Evolutionary conservation across 1,140 invertebrate species (phyloP), one percentile per base, ranked within the genome.

Genomic region (Tetramorium alpestre): DNA sequence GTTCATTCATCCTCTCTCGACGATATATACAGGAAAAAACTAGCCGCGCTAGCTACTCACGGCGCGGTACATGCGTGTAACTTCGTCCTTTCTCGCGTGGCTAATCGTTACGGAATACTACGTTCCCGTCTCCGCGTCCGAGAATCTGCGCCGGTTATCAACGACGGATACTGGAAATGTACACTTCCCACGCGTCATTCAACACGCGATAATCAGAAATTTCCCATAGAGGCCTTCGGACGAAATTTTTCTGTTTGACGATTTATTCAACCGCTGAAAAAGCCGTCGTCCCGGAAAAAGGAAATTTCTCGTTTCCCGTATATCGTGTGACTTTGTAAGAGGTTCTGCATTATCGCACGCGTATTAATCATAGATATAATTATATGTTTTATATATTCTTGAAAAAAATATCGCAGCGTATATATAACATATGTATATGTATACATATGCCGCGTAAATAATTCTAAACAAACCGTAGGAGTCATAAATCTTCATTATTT

Each of bases 1-100:
- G 94, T 95, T 95, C 94, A 95, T 95, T 95, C 95, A 95, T 95
- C 94, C 93, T 94, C 93, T 67, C 94, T 93, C 92, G 73, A 84
- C 87, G 92, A 94, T 93, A 54, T 28, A 93, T 84, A 93, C 51
- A 87, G 56, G 92, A 94, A 95, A 60, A 95, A 95, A 94, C 94
- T 94, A 94, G 94, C 93, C 92, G 87, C 90, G 90, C 94, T 88
- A 90, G 65, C 73, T 44, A 80, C 75, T 67, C 76, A 44, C 44
- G 44, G 54, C 38, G 47, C 47, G 56, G 22, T 76, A 76, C 54
- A 51, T 13, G 69, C 72, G 78, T 87, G 75, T 60, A 84, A 80
- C 88, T 67, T 80, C 78, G 76, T 60, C 85, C 77, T 78, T 85
- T 60, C 73, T 89, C 88, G 89, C 85, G 88, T 70, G 76, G 62